Evolutionary conservation across 2,113 vertebrate species (phyloP).

Genomic region (Ceyx melanurus): DNA sequence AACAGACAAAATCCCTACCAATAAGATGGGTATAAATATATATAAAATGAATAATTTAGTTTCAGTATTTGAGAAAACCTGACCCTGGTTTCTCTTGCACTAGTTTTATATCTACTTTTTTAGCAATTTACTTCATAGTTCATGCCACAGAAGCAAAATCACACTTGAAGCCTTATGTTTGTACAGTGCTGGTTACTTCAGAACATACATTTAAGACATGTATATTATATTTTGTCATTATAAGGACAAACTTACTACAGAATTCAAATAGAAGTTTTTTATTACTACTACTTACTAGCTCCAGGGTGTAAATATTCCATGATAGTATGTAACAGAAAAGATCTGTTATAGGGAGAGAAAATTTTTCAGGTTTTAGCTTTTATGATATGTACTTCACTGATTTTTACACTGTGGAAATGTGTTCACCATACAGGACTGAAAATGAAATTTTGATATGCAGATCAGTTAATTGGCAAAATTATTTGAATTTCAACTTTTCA

Average conservation of each 20-base stretch:
- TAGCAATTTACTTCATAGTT: not conserved
- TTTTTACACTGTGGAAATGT: not conserved
- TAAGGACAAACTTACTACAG: not conserved
- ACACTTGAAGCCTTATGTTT: not conserved
- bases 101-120: not conserved
- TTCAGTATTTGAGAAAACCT: not conserved
- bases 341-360: not conserved
- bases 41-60: not conserved
- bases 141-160: not conserved
- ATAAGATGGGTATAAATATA: not conserved
- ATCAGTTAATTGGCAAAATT: not conserved
- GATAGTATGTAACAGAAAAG: not conserved
- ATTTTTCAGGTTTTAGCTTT: not conserved
- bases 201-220: not conserved
- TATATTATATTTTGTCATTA: not conserved
- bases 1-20: not conserved
- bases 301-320: not conserved
- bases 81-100: not conserved
- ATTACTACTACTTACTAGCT: not conserved
- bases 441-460: not conserved
- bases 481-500: not conserved
- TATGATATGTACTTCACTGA: not conserved
- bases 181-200: not conserved
- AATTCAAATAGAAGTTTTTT: not conserved
- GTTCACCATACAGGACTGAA: not conserved